These are phyloP conservation scores for Protobothrops flavoviridis DNA, from an alignment of 2,113 vertebrate genomes.

Conservation along the genomic window DNA sequence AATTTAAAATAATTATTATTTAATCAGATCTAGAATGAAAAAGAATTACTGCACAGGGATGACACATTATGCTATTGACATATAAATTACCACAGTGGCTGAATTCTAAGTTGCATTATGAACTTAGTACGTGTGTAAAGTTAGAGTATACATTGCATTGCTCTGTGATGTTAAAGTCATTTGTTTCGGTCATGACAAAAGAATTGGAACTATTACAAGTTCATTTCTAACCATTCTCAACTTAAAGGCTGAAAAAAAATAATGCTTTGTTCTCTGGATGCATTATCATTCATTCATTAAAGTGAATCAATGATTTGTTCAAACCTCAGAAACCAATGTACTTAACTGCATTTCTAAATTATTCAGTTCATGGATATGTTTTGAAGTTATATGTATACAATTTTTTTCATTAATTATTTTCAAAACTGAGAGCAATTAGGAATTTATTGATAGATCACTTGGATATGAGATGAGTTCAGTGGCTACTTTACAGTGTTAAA, in stretches of 20 bases:
- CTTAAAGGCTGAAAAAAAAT: background rate
- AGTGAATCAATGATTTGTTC: background rate
- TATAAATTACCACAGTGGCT: background rate
- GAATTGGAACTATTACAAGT: background rate
- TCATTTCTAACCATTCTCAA: background rate
- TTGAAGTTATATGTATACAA: background rate
- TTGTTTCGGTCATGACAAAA: background rate
- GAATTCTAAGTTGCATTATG: background rate
- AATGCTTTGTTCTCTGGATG: background rate
- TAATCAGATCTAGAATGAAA: background rate
- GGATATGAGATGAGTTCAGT: background rate
- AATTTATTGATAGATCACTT: background rate
- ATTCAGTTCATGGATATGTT: background rate
- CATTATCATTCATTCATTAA: background rate
- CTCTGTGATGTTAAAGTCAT: background rate
- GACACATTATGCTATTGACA: background rate
- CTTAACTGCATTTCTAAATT: background rate
- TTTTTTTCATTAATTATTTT: background rate
- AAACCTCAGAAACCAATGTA: background rate
- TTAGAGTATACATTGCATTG: background rate
- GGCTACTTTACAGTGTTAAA: background rate
- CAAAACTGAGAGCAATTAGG: background rate
- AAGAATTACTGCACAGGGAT: background rate
- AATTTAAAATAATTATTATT: background rate
- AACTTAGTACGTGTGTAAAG: background rate